A percentile compares a stretch with the other conserved stretches of the same genome.
Evolutionary conservation across 2,888 invertebrate species (phyloP).

Genomic region (Rhamphomyia laevipes): DNA sequence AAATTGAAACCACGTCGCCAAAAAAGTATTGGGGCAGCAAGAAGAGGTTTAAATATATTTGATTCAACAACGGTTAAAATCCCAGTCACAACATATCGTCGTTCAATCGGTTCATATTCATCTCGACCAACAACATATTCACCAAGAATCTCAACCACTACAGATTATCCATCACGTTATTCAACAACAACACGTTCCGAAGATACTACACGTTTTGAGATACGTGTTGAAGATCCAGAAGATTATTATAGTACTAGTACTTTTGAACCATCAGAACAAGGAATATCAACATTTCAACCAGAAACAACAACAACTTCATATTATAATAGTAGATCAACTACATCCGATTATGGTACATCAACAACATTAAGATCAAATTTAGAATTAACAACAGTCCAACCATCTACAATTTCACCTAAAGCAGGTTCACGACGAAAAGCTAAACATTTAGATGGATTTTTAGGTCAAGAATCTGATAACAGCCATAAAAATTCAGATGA

Average conservation of each 20-base stretch:
- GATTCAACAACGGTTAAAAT: conserved; percentile 33
- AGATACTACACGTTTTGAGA: conserved; percentile 34
- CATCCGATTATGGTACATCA: conserved; percentile 24
- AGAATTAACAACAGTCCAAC: conserved; percentile 13
- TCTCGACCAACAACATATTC: conserved; percentile 20
- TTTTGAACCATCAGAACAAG: conserved; percentile 15
- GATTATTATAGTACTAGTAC: conserved; percentile 24
- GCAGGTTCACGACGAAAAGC: conserved; percentile 14
- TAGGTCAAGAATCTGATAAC: conserved; percentile 19
- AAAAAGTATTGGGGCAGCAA: conserved; percentile 4
- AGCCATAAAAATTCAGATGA: conserved; percentile 53
- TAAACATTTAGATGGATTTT: conserved; percentile 13
- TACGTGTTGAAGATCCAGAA: conserved; percentile 31
- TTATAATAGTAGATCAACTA: conserved; percentile 19
- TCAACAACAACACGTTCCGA: conserved; percentile 16
- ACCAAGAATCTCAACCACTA: conserved; percentile 8
- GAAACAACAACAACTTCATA: conserved; percentile 25
- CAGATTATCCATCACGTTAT: conserved; percentile 15
- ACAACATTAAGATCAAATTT: conserved; percentile 19
- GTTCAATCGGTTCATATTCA: conserved; percentile 18
- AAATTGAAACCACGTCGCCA: conserved; percentile 13
- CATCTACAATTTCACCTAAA: conserved; percentile 14
- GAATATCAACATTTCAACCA: conserved; percentile 15
- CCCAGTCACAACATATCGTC: conserved; percentile 21
- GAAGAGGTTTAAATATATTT: conserved; percentile 31